Conservation (phyloP, 1,140 invertebrate genomes). For the Zophobas morio region DNA sequence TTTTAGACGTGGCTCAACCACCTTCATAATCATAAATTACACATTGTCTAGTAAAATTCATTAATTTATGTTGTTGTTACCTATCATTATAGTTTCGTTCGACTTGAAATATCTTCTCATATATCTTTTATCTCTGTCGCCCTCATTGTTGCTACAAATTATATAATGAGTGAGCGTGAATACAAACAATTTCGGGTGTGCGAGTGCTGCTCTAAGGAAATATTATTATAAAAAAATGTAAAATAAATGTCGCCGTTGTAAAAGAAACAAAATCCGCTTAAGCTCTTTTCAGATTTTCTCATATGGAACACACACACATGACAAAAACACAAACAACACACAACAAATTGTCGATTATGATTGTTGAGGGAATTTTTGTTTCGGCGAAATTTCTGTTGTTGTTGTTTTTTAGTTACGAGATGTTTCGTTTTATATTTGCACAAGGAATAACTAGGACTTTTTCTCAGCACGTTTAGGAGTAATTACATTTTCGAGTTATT, state of each 20-base stretch:
- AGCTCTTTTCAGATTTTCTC: constrained; percentile 37
- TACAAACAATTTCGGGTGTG: no score
- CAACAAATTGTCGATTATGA: constrained; percentile 36
- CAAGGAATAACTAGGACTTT: constrained; percentile 42
- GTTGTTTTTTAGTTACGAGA: constrained; percentile 20
- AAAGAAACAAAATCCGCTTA: constrained; percentile 13
- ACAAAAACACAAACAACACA: constrained; percentile 40
- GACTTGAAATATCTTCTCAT: no score
- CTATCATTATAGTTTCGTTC: no score
- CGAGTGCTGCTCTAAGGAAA: no score
- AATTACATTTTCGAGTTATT: constrained; percentile 63
- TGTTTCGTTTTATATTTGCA: constrained; percentile 38
- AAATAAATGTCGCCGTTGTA: constrained; percentile 47
- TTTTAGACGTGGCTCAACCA: no score
- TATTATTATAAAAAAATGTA: constrained; percentile 37
- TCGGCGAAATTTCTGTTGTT: constrained; percentile 3
- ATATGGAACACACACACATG: constrained; percentile 15
- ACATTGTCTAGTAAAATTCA: no score
- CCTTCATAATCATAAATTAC: no score
- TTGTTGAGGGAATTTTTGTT: constrained; percentile 16
- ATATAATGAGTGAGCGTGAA: no score
- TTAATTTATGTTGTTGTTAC: no score
- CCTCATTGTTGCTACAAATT: no score
- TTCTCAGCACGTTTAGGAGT: constrained; percentile 58
- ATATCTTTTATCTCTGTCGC: no score